Base-by-base conservation (phyloP, 2,797 vertebrate genomes). In the Enteromius radiatus region DNA sequence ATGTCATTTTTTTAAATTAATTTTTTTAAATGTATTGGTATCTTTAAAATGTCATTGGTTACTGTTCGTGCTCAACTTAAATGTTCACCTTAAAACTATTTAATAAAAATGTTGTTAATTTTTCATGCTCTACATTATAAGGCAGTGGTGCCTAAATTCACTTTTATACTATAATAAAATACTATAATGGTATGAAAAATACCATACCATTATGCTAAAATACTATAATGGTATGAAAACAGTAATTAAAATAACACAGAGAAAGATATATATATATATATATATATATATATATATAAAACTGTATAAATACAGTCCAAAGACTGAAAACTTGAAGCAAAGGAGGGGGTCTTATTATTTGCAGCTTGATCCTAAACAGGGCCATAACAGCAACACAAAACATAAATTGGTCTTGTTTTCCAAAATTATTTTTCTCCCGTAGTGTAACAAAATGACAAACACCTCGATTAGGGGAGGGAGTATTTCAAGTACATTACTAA, bases 361-460 rank as follows among this genome's bases (percentile, higher is more conserved):
- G 17, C 49, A 43, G 36, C 15, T 33, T 71, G 47, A 63, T 71
- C 21, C 8, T 56, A 21, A 56, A 56, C 33, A 4, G 64, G 33
- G 33, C 33, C 15, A 19, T 36, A 36, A 31, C 23, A 45, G 47
- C 28, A 45, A 19, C 21, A 49, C 15, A 41, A 59, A 21, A 80
- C 10, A 1, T 41, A 43, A 75, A 82, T 81, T 28, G 15, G 43
- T 38, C 59, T 54, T 67, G 17, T 75, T 65, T 65, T 65, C 21
- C 41, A 49, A 59, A 52, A 41, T 73, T n/a, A 19, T 82, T 65
- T 65, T 65, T 78, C 43, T 49, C 80, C 64, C 41, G 26, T 49
- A 28, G 79, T 81, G 54, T 33, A 73, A 21, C 52, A 73, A 41
- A 75, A 52, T 64, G 59, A 28, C 56, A 49, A 75, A 75, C 80